These are phyloP conservation scores for Eulemur coronatus DNA, from an alignment of 2,797 vertebrate species.

Conservation along the genomic window DNA sequence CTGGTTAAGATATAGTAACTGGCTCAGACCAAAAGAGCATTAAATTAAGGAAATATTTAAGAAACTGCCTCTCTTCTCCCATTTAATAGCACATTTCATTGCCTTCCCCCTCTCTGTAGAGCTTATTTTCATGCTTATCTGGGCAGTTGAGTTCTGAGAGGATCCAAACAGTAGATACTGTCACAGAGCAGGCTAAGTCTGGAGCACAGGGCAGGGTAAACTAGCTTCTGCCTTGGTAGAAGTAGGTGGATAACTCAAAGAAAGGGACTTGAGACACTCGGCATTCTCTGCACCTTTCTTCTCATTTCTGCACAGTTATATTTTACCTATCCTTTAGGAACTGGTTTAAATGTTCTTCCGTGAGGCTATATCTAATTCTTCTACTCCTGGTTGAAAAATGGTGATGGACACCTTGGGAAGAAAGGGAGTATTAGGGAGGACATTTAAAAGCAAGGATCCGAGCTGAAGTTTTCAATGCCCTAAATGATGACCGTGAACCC, in stretches of 20 bases:
- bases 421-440: slow-evolving; percentile 88
- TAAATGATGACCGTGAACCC: slow-evolving; percentile 90
- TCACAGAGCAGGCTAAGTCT: neutral
- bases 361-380: neutral
- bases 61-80: neutral
- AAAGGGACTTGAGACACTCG: neutral
- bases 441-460: slow-evolving; percentile 94
- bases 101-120: neutral
- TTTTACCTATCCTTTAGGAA: neutral
- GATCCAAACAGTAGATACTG: neutral
- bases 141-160: neutral
- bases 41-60: neutral
- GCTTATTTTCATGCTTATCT: neutral
- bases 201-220: neutral
- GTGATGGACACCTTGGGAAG: slow-evolving; percentile 91
- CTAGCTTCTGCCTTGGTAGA: neutral
- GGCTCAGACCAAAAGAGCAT: neutral
- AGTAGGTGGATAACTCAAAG: neutral
- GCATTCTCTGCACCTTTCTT: neutral
- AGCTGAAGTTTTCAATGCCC: slow-evolving; percentile 93
- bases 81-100: neutral
- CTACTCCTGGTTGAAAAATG: too few relatives aligned
- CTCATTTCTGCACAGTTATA: neutral
- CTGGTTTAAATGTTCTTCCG: neutral
- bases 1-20: neutral